These are phyloP conservation scores for Bos indicus DNA, from an alignment of 2,113 vertebrate genomes.

Conservation along the genomic window DNA sequence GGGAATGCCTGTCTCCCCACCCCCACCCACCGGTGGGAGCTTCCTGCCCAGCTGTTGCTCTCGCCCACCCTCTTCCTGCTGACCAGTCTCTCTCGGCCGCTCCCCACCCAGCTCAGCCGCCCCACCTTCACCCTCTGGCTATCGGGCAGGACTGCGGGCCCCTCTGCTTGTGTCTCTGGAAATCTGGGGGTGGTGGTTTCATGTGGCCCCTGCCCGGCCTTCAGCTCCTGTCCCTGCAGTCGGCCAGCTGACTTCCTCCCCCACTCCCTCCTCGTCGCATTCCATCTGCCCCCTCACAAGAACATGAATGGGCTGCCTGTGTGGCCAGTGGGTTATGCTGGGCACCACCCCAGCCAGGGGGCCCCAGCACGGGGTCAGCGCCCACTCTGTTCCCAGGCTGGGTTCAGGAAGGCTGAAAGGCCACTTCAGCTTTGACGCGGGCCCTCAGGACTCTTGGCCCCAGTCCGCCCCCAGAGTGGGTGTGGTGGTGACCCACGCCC, in stretches of 20 bases:
- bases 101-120: background rate
- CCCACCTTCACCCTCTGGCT: background rate
- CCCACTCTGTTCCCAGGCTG: conserved; percentile 17
- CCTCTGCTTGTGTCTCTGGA: background rate
- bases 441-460: background rate
- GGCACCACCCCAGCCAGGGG: background rate
- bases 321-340: background rate
- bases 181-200: background rate
- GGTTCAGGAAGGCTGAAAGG: background rate
- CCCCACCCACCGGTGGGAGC: background rate
- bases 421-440: background rate
- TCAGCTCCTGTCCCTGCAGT: background rate
- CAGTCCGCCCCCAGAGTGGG: accelerated
- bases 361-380: background rate
- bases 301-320: conserved; percentile 40
- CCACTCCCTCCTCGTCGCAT: background rate
- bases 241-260: background rate
- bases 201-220: background rate
- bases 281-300: background rate
- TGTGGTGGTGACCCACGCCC: background rate
- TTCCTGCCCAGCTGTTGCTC: conserved; percentile 18
- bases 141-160: background rate
- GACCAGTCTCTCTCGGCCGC: accelerated
- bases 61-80: conserved; percentile 27
- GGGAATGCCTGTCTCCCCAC: background rate